Conservation (phyloP, 2,888 invertebrate genomes). For the Lasioglossum figueresi region DNA sequence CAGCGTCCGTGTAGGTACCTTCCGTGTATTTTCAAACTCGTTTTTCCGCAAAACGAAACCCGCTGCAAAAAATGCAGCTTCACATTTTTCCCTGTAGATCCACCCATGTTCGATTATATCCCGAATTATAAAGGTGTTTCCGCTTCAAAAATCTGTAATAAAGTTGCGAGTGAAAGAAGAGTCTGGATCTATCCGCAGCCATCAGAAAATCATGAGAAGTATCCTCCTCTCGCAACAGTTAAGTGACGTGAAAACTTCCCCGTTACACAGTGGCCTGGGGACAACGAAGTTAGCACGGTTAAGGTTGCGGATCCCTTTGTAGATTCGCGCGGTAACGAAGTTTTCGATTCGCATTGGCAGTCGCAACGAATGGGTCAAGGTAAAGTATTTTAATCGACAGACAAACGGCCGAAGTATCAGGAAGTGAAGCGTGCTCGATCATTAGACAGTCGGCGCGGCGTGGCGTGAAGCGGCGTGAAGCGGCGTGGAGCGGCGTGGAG, state of each 20-base stretch:
- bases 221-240: background rate
- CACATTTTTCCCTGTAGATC: background rate
- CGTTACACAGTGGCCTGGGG: background rate
- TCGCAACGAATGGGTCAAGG: background rate
- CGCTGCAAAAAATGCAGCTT: background rate
- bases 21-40: background rate
- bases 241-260: background rate
- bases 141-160: background rate
- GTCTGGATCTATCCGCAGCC: background rate
- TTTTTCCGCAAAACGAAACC: background rate
- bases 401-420: background rate
- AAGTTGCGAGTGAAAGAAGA: background rate
- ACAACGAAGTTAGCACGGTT: background rate
- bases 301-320: background rate
- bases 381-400: conserved; percentile 3
- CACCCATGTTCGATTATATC: background rate
- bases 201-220: background rate
- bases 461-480: too few species aligned
- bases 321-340: background rate
- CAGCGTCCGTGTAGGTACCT: background rate
- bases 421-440: conserved; percentile 15
- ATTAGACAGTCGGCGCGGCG: background rate
- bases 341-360: background rate
- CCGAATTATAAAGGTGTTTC: background rate
- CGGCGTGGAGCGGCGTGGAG: too few species aligned